Base-by-base conservation (phyloP, 2,797 vertebrate genomes). In the Salmo trutta region DNA sequence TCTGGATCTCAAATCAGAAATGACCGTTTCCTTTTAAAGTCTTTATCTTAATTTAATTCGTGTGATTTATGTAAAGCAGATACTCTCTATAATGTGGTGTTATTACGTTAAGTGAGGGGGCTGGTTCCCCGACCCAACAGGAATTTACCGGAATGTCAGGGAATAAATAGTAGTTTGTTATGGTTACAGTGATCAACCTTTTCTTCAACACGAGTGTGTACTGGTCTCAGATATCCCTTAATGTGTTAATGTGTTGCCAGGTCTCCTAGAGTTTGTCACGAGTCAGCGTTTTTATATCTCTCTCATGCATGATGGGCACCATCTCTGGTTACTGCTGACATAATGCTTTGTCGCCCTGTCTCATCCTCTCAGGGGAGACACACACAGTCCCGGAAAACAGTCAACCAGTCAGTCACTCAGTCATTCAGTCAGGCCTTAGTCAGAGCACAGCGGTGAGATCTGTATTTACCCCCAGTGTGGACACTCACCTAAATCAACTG, bases 241-340 rank as follows among this genome's bases (percentile, higher is more conserved):
- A 64, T 64, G 19, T 64, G 59, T 24, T 64, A 64, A 64, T 27
- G 21, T 64, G 59, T 64, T 64, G n/a, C 59, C 59, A 64, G 59
- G 59, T 64, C 59, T 24, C 21, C 59, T 24, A 14, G 59, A 27
- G 59, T 64, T 64, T 10, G 24, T 27, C n/a, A 73, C 56, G 71
- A 73, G 47, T 19, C 71, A 31, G 71, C 27, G 27, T 31, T 72
- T 71, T 24, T 71, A 47, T 24, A 8, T 71, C 19, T 52, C 21
- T 41, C 59, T 17, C 14, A 16, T 27, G 51, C 52, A 29, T 54
- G 71, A 56, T 72, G 16, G 52, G 16, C 51, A 54, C 52, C 27
- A 14, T 51, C 71, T 72, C 71, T 72, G 27, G 51, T 72, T 72
- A 72, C 71, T 72, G 71, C 71, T 72, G 71, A 72, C 71, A 72